Evolutionary conservation across 2,113 vertebrate genomes (phyloP), one percentile per base, ranked within the genome.

Genomic region (Neofelis nebulosa): DNA sequence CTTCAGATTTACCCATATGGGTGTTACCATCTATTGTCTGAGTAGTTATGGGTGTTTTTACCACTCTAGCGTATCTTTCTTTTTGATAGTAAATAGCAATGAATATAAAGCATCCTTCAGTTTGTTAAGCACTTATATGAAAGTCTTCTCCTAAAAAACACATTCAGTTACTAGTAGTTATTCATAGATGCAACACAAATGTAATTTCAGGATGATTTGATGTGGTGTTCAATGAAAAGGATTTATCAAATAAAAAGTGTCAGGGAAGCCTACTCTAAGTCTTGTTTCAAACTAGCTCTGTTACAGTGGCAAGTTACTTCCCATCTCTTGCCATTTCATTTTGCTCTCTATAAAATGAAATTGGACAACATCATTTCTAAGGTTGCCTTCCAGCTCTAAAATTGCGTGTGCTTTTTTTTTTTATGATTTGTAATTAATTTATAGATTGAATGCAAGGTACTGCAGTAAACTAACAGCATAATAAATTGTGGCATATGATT

Each of bases 121-220:
- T 93, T 8, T 95, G 4, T 88, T 96, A 97, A 94, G 16, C 90
- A 86, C 19, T 82, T 94, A 84, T 96, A 97, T 97, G 97, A 97
- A 91, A 79, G 38, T 0, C 3, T 95, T 91, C 4, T 2, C 63
- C 50, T 27, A 94, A 11, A 83, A 97, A 92, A 90, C 84, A 1
- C 2, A 23, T 83, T 96, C 73, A 55, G 63, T 97, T 93, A 9
- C 10, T 68, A 94, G 48, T 10, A 85, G 84, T 78, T 82, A 96
- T 82, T 38, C 8, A 94, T 2, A 94, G 96, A 23, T 61, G 14
- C 33, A 63, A 92, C 98, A 83, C 0, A 82, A 71, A 73, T 63
- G 63, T 14, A 73, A 79, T 74, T 76, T 91, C 14, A 61, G 52
- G 11, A 23, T 9, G 18, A 63, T 78, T 36, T 48, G 5, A 48